Evolutionary conservation across 2,888 invertebrate genomes (phyloP).

Genomic region (Pseudolycoriella hygida): DNA sequence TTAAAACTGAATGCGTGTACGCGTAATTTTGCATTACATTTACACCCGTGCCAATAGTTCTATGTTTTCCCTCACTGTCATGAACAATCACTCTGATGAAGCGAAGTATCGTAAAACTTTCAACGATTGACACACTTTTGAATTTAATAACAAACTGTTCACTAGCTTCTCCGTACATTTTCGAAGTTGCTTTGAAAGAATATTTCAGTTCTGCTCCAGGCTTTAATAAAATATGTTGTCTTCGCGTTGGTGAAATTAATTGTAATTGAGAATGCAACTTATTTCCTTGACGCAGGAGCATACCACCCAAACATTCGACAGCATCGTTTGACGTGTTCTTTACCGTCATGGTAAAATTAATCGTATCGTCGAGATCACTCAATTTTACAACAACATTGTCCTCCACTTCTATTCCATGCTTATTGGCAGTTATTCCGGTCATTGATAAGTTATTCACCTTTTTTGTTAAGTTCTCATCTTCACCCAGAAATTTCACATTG

Average conservation of each 20-base stretch:
- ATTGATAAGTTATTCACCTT: conserved; percentile 9
- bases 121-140: conserved; percentile 14
- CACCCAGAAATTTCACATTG: conserved; percentile 6
- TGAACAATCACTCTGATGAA: conserved; percentile 35
- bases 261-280: conserved; percentile 35
- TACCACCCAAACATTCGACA: no score
- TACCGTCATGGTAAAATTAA: conserved; percentile 24
- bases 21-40: background rate
- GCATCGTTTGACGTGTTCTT: conserved; percentile 32
- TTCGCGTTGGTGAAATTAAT: conserved; percentile 26
- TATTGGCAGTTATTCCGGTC: conserved; percentile 22
- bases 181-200: conserved; percentile 34
- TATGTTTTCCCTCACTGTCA: conserved; percentile 13
- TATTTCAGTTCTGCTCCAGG: conserved; percentile 30
- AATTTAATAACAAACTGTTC: conserved; percentile 45
- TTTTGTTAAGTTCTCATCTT: background rate
- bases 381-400: conserved; percentile 29
- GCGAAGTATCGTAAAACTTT: conserved; percentile 30
- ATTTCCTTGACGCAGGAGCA: conserved; percentile 28
- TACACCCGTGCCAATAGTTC: background rate
- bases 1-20: no score
- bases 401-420: conserved; percentile 35
- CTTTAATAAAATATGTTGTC: conserved; percentile 23
- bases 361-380: conserved; percentile 27
- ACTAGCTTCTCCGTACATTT: conserved; percentile 39